These are phyloP conservation scores for Ennomos erosarius DNA, from an alignment of 2,888 invertebrate species.

Conservation along the genomic window DNA sequence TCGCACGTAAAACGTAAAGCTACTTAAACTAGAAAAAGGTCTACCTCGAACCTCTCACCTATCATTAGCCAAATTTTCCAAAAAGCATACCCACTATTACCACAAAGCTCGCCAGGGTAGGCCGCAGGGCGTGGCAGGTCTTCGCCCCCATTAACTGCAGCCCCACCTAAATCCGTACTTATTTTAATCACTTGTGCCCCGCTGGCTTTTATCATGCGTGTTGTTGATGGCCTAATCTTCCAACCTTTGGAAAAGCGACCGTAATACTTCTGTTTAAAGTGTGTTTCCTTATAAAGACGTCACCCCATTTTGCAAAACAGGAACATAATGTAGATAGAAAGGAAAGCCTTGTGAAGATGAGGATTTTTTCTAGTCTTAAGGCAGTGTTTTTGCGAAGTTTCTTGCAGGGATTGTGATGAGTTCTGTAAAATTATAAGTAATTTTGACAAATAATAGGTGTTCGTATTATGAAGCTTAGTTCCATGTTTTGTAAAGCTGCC, in stretches of 20 bases:
- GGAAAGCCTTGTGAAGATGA: constrained; percentile 53
- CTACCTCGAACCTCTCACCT: constrained; percentile 8
- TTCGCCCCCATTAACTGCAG: constrained; percentile 60
- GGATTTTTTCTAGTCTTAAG: constrained; percentile 47
- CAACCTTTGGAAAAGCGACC: constrained; percentile 47
- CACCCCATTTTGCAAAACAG: constrained; percentile 52
- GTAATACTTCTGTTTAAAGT: constrained; percentile 42
- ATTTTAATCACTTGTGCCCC: constrained; percentile 79
- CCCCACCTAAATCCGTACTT: constrained; percentile 80
- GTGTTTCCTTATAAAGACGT: constrained; percentile 38
- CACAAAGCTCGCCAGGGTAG: constrained; percentile 49
- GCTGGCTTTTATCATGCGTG: constrained; percentile 75
- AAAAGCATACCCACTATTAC: constrained; percentile 44
- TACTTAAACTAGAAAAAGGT: too few species aligned
- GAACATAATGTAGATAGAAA: constrained; percentile 55
- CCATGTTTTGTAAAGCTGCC: constrained; percentile 5
- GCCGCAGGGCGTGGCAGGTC: constrained; percentile 56
- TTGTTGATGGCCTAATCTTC: constrained; percentile 56
- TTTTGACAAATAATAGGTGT: constrained; percentile 13
- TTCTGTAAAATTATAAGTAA: constrained; percentile 28
- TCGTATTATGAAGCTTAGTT: too few species aligned
- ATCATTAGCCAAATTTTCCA: constrained; percentile 41
- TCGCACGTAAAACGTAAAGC: too few species aligned
- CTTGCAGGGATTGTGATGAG: constrained; percentile 23
- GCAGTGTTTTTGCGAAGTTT: constrained; percentile 46